Evolutionary conservation across 2,888 invertebrate species (phyloP), one percentile per base, ranked within the genome.

Genomic region (Colletes collaris): DNA sequence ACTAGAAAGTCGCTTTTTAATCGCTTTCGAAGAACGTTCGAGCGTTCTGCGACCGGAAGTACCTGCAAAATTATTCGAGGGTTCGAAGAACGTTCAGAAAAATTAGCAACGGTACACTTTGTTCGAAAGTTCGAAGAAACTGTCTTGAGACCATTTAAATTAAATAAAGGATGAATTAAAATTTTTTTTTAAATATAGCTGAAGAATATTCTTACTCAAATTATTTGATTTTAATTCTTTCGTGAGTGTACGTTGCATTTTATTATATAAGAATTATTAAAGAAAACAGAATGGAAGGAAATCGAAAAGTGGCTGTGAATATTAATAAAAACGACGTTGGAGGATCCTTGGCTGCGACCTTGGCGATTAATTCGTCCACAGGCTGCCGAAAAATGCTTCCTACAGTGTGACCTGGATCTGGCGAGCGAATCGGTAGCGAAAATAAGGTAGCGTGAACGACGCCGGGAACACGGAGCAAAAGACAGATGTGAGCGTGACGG

Each of bases 1-100:
- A 10, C 35, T 66, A 71, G 70, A 79, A 76, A 76, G 77, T 65
- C 55, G 37, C 50, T 27, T 50, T 37, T 67, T 50, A 67, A 74
- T 67, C 19, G 62, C 10, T 50, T 77, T 59, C 67, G 35, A 35
- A 16, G 58, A 68, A 68, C 55, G 44, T 7, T 35, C 11, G 3
- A 37, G 10, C 37, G 10, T 53, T 49, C 13, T 16, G 13, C 58
- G 53, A 6, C 27, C 46, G 59, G 49, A 66, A 53, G 73, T 62
- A 50, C 58, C 72, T 6, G 40, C 58, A 44, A 50, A 58, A 19
- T 62, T 27, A 16, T 56, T 16, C 27, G 10, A 13, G 8, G 4
- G n/a, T 59, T 58, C 52, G 10, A 6, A 10, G 76, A 66, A 74
- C 0, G 3, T 4, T 0, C 3, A 19, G 53, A 27, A 27, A 27